Percentiles rank a stretch among this genome's conserved stretches.
These are phyloP conservation scores for Neria commutata DNA, from an alignment of 2,888 invertebrate genomes.

Conservation along the genomic window DNA sequence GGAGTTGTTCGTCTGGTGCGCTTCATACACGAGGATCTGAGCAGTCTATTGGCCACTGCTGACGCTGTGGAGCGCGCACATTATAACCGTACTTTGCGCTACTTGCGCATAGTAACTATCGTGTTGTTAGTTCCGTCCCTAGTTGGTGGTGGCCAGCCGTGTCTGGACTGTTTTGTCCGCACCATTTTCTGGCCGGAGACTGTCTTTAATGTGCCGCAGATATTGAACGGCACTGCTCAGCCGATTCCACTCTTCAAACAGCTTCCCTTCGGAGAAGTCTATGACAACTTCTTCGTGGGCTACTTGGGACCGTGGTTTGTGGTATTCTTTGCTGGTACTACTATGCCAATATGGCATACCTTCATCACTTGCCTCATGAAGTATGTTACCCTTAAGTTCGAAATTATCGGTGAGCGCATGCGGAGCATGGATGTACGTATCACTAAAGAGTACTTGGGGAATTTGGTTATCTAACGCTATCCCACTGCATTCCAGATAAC, in stretches of 20 bases:
- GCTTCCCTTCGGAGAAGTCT: slow-evolving; percentile 47
- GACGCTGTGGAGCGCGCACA: slow-evolving; percentile 38
- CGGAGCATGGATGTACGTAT: slow-evolving; percentile 47
- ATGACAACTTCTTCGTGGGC: slow-evolving; percentile 39
- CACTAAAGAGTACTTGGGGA: no score
- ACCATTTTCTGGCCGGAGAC: slow-evolving; percentile 41
- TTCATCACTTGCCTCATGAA: slow-evolving; percentile 50
- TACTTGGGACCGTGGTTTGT: slow-evolving; percentile 44
- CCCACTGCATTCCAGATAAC: no score
- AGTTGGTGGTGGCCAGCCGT: slow-evolving; percentile 38
- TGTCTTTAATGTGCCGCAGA: slow-evolving; percentile 42
- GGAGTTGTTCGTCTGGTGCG: slow-evolving; percentile 40
- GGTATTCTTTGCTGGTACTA: slow-evolving; percentile 39
- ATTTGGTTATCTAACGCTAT: no score
- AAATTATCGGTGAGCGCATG: slow-evolving; percentile 40
- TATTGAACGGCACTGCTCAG: slow-evolving; percentile 36
- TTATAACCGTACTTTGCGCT: slow-evolving; percentile 33
- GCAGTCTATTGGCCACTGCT: slow-evolving; percentile 28
- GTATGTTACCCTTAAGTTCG: slow-evolving; percentile 44
- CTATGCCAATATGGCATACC: slow-evolving; percentile 52
- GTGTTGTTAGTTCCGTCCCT: slow-evolving; percentile 42
- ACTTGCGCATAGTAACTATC: slow-evolving; percentile 37
- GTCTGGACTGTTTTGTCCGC: slow-evolving; percentile 42
- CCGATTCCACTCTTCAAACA: slow-evolving; percentile 45
- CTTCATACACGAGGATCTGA: slow-evolving; percentile 37